Conservation (phyloP, 1,140 invertebrate species). For the Aricia agestis region DNA sequence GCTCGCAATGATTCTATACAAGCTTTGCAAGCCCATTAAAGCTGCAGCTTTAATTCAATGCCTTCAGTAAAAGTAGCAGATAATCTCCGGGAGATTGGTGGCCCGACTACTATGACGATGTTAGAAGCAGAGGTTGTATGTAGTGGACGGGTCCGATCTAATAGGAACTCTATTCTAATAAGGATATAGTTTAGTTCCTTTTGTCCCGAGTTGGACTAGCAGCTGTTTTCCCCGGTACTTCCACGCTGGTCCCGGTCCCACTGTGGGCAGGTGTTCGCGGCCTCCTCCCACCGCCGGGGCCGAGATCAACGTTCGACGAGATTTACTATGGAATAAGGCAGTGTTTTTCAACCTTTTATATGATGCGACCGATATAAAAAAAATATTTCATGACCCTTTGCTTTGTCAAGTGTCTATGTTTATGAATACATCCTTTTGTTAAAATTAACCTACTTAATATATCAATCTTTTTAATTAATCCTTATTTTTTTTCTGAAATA, state of each 20-base stretch:
- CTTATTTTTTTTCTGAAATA: no score
- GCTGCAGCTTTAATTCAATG: slow-evolving; percentile 39
- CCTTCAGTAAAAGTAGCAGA: slow-evolving; percentile 62
- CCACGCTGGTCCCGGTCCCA: slow-evolving; percentile 48
- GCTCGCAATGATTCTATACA: background rate
- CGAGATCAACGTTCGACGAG: slow-evolving; percentile 68
- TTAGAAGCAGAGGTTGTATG: slow-evolving; percentile 20
- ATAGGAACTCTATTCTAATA: slow-evolving; percentile 37
- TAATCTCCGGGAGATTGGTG: slow-evolving; percentile 66
- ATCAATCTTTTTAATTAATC: no score
- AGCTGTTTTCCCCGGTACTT: slow-evolving; percentile 26
- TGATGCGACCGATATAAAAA: no score
- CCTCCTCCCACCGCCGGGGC: slow-evolving; percentile 67
- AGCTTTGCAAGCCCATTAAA: slow-evolving; percentile 47
- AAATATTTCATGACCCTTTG: no score
- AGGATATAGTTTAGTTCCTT: slow-evolving; percentile 36
- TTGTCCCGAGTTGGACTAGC: slow-evolving; percentile 23
- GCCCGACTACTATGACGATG: slow-evolving; percentile 47
- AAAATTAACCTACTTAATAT: no score
- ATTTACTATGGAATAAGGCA: slow-evolving; percentile 52
- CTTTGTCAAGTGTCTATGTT: no score
- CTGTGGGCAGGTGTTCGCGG: slow-evolving; percentile 71
- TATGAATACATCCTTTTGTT: no score
- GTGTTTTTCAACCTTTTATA: no score
- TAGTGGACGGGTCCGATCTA: slow-evolving; percentile 1